Percentiles rank a stretch among this genome's conserved stretches.
Conservation (phyloP, 2,797 vertebrate species). For the Eupleurogrammus muticus region DNA sequence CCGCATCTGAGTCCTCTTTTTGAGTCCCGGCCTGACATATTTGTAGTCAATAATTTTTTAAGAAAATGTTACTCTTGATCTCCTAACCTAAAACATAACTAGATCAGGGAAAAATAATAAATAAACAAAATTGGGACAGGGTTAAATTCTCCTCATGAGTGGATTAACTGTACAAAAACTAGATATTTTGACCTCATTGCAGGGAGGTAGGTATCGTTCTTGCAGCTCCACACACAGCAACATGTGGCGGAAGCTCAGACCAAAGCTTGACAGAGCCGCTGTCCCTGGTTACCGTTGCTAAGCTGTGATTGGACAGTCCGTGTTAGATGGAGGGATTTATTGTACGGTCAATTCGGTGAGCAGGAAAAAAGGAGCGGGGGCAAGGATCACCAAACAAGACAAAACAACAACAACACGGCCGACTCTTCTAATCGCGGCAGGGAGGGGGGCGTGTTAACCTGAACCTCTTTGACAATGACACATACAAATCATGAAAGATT, state of each 20-base stretch:
- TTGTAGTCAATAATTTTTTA: too few species aligned
- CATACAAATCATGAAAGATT: constrained; percentile 69
- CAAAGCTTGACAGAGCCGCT: background rate
- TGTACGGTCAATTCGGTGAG: background rate
- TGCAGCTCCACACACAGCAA: background rate
- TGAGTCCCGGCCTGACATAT: too few species aligned
- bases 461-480: constrained; percentile 41
- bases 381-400: background rate
- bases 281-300: background rate
- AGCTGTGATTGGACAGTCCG: background rate
- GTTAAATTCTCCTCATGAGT: too few species aligned
- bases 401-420: constrained; percentile 26
- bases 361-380: background rate
- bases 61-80: too few species aligned
- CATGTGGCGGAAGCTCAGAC: background rate
- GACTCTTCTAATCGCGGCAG: constrained; percentile 24
- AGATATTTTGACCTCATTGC: too few species aligned
- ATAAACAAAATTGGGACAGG: too few species aligned
- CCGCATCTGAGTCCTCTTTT: too few species aligned
- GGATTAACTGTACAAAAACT: too few species aligned
- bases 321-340: background rate
- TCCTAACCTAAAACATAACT: too few species aligned
- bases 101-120: too few species aligned
- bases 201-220: background rate
- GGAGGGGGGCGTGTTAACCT: constrained; percentile 28